Evolutionary conservation across 2,797 vertebrate species (phyloP).

Genomic region (Phrynocephalus vlangalii): DNA sequence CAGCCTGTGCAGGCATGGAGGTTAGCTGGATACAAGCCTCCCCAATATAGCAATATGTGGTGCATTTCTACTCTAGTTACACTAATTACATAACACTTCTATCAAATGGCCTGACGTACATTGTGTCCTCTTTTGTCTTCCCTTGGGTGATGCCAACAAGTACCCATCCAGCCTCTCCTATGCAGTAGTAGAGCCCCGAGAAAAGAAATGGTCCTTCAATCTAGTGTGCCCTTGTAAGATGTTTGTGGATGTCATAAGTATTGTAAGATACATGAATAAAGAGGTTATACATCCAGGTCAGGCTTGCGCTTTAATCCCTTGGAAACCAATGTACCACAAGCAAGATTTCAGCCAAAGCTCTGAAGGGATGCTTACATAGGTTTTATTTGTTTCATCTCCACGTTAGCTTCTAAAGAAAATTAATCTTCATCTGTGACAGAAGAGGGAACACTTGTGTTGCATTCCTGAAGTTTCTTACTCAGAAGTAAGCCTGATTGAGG

Average conservation of each 20-base stretch:
- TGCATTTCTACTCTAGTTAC: background rate
- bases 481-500: too few relatives aligned
- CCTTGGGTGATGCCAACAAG: background rate
- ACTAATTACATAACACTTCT: background rate
- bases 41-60: background rate
- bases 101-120: background rate
- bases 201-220: background rate
- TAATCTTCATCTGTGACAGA: too few relatives aligned
- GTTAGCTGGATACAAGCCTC: background rate
- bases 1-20: background rate
- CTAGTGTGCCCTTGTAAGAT: background rate
- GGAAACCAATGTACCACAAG: background rate
- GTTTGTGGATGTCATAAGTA: background rate
- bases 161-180: background rate
- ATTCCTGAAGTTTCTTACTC: too few relatives aligned
- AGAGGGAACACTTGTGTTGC: too few relatives aligned
- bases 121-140: background rate
- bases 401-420: background rate
- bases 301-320: background rate
- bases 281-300: background rate
- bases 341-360: background rate
- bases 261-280: background rate
- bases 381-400: background rate
- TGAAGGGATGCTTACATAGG: background rate
- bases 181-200: background rate